These are phyloP conservation scores for Dysdera silvatica DNA, from an alignment of 1,140 invertebrate species.

Conservation along the genomic window DNA sequence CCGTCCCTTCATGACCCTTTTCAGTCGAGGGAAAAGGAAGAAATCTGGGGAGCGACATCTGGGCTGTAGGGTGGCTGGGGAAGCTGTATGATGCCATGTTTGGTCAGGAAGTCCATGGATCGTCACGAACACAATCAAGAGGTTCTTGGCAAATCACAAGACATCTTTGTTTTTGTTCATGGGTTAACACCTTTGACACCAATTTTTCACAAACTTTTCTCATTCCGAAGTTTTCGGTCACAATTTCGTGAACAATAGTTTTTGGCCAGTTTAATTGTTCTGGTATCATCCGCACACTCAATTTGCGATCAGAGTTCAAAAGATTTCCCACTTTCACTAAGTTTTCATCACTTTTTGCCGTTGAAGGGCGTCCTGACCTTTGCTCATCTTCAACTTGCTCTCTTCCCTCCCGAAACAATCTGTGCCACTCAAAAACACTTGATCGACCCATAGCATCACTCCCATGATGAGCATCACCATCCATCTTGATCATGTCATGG, in stretches of 20 bases:
- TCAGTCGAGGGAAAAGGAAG: neutral
- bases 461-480: too few species aligned
- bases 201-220: neutral
- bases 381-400: neutral
- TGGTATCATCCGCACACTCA: neutral
- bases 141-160: neutral
- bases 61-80: neutral
- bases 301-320: neutral
- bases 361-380: neutral
- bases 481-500: neutral
- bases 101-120: too few species aligned
- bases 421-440: neutral
- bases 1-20: neutral
- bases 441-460: neutral
- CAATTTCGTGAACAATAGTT: neutral
- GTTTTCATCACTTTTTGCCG: neutral
- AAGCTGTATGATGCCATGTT: neutral
- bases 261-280: neutral
- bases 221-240: neutral
- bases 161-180: neutral
- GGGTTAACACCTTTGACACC: neutral
- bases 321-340: neutral
- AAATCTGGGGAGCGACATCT: neutral
- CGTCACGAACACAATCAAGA: too few species aligned
- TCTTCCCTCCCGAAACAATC: neutral